Base-by-base conservation (phyloP, 2,888 invertebrate genomes). In the Autographa pulchrina region DNA sequence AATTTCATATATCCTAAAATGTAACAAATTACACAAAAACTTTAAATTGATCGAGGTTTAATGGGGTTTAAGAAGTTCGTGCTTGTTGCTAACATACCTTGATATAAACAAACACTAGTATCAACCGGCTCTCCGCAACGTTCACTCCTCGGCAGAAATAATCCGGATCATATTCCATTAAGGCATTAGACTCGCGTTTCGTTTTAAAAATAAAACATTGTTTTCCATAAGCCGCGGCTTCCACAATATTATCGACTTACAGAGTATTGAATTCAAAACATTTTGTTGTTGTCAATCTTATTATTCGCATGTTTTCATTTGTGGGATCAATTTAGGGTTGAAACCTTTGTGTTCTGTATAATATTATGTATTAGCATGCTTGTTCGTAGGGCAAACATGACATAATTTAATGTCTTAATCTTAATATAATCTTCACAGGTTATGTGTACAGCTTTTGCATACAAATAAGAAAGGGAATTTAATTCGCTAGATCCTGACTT, bases 41-140 rank as follows among this genome's bases (percentile, higher is more conserved):
- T 65, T 71, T 52, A 58, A 70, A 74, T 74, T 72, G 67, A 80
- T 80, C 73, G 66, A 60, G 68, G 35, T 77, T 74, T 71, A 80
- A 82, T 71, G 67, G 65, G 68, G 69, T 81, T 56, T 59, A 61
- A 41, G 60, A 65, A 65, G 31, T 80, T 14, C 14, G 8, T 16
- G 52, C 18, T 63, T 32, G 5, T 32, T 18, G 31, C 31, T 56
- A 43, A 43, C 13, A 13, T 32, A 48, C 35, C 48, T 52, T 18
- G 35, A 14, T 58, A 65, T 48, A n/a, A 48, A n/a, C 32, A 77
- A 13, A 38, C 38, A 52, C 61, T 61, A n/a, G 35, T 43, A 65
- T 52, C 18, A 61, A 58, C 41, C 3, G 14, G 14, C 18, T 20
- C 38, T 20, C 48, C 14, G 48, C 48, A 48, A 4, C 13, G 18